Evolutionary conservation across 2,113 vertebrate species (phyloP).

Genomic region (Xenopus laevis): DNA sequence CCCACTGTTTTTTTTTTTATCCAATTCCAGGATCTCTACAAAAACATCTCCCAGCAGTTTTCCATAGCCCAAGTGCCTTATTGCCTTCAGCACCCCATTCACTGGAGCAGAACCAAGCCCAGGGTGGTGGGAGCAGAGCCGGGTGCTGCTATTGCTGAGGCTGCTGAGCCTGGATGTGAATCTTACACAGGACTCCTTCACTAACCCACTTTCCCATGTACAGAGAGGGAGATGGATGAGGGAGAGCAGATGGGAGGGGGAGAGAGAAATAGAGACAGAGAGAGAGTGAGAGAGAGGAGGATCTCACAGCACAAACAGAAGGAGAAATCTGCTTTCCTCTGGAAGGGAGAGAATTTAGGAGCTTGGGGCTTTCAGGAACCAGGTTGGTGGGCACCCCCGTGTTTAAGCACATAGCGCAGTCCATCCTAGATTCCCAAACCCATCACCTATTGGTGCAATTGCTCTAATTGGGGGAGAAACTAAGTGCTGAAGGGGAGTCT

Average conservation of each 20-base stretch:
- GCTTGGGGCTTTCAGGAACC: neutral
- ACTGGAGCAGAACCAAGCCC: neutral
- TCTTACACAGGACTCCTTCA: slow-evolving; percentile 53
- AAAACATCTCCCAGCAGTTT: slow-evolving; percentile 4
- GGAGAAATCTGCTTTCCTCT: neutral
- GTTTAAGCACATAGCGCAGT: no score
- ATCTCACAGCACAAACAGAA: neutral
- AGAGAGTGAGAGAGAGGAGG: neutral
- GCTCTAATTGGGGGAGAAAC: no score
- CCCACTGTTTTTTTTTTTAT: slow-evolving; percentile 19
- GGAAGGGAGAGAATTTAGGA: neutral
- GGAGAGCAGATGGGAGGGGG: slow-evolving; percentile 21
- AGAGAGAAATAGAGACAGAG: neutral
- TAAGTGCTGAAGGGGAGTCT: no score
- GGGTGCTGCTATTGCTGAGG: slow-evolving; percentile 41
- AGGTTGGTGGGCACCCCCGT: no score
- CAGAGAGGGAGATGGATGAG: slow-evolving; percentile 24
- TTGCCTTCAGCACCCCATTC: no score
- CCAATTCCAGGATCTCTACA: neutral
- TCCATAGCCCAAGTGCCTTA: neutral
- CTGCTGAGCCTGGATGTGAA: slow-evolving; percentile 56
- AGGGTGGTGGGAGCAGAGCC: slow-evolving; percentile 8
- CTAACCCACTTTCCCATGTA: slow-evolving; percentile 75
- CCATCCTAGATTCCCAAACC: no score
- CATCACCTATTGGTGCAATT: no score